Percentiles rank a stretch among this genome's conserved stretches.
Conservation (phyloP, 2,888 invertebrate genomes). For the Myopa tessellatipennis region DNA sequence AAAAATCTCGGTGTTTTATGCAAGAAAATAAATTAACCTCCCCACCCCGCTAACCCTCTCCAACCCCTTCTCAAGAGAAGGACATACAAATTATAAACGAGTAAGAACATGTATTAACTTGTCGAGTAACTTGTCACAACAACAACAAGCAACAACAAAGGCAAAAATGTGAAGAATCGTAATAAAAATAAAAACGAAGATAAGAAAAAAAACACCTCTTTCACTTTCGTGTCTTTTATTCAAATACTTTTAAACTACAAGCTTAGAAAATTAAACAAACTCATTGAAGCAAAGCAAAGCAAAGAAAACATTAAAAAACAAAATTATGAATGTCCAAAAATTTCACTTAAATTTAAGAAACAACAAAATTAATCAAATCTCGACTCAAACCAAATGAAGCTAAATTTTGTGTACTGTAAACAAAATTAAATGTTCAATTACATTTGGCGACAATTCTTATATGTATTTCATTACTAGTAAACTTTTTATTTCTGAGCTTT, state of each 20-base stretch:
- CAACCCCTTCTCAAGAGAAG: background rate
- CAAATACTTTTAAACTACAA: constrained; percentile 42
- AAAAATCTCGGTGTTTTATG: constrained; percentile 63
- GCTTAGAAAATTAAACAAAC: constrained; percentile 36
- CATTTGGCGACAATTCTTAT: background rate
- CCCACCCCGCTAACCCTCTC: no score
- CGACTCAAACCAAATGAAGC: constrained; percentile 9
- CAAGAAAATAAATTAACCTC: constrained; percentile 48
- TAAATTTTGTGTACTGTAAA: constrained; percentile 28
- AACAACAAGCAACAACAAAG: constrained; percentile 8
- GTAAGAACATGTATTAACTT: background rate
- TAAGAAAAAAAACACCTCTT: constrained; percentile 61
- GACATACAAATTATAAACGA: constrained; percentile 34
- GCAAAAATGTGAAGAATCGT: constrained; percentile 39
- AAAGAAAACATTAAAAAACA: background rate
- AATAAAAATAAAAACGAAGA: background rate
- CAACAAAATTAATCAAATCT: constrained; percentile 14
- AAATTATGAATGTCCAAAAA: constrained; percentile 39
- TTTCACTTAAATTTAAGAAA: constrained; percentile 18
- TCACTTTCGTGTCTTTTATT: constrained; percentile 69
- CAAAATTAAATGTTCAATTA: background rate
- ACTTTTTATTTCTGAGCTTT: background rate
- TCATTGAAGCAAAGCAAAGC: no score
- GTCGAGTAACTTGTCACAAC: no score
- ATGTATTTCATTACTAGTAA: background rate